Percentiles rank a stretch among this genome's conserved stretches.
Evolutionary conservation across 2,888 invertebrate genomes (phyloP).

Genomic region (Meiosimyza decipiens): DNA sequence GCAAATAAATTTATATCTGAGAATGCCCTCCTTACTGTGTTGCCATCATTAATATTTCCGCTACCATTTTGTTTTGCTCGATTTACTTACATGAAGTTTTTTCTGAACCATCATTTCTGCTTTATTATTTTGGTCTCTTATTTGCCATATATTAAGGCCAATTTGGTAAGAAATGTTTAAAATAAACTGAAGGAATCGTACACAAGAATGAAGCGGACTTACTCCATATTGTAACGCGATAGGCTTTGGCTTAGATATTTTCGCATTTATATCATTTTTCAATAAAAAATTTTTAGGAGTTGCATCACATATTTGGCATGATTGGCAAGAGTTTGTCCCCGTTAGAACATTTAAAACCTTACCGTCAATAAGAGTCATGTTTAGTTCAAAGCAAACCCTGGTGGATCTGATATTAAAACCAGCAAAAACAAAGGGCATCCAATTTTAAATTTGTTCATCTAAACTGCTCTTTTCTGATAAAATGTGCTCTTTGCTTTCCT

Average conservation of each 20-base stretch:
- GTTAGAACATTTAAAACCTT: constrained; percentile 27
- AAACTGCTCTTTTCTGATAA: constrained; percentile 8
- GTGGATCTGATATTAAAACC: no score
- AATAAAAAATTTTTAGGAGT: constrained; percentile 19
- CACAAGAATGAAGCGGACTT: constrained; percentile 36
- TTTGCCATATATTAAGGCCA: constrained; percentile 23
- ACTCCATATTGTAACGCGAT: constrained; percentile 25
- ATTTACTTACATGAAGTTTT: constrained; percentile 32
- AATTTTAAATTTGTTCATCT: constrained; percentile 21
- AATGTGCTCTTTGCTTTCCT: neutral
- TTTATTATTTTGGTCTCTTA: constrained; percentile 4
- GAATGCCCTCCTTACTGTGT: constrained; percentile 38
- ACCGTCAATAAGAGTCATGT: neutral
- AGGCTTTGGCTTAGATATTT: constrained; percentile 20
- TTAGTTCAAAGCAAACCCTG: no score
- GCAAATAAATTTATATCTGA: constrained; percentile 25
- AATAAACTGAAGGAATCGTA: constrained; percentile 36
- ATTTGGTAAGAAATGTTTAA: constrained; percentile 32
- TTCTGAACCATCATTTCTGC: neutral
- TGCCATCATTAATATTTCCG: constrained; percentile 36
- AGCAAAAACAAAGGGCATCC: neutral
- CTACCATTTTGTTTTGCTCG: constrained; percentile 36
- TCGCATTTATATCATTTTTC: constrained; percentile 9
- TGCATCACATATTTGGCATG: constrained; percentile 30
- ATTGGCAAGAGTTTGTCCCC: constrained; percentile 29